Conservation (phyloP, 2,113 vertebrate genomes). For the Erpornis zantholeuca region DNA sequence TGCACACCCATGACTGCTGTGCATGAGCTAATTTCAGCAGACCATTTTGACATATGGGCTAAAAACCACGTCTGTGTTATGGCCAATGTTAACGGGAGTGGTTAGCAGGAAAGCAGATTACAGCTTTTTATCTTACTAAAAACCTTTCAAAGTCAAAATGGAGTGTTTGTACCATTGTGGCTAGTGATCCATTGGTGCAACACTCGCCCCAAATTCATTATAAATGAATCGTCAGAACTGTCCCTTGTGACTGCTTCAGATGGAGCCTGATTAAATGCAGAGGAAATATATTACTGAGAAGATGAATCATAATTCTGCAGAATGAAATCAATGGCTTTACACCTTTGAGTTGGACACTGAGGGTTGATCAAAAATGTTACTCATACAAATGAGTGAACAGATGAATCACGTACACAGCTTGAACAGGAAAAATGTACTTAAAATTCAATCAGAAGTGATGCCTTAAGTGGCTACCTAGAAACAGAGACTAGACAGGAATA, state of each 20-base stretch:
- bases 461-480: too few species aligned
- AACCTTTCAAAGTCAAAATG: constrained; percentile 46
- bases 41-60: not conserved
- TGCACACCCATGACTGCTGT: not conserved
- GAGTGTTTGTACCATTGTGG: not conserved
- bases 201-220: not conserved
- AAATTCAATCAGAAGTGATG: not conserved
- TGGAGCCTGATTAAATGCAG: constrained; percentile 17
- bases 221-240: not conserved
- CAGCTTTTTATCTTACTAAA: constrained; percentile 37
- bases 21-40: not conserved
- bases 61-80: constrained; percentile 34
- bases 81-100: not conserved
- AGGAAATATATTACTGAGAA: constrained; percentile 25
- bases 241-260: constrained; percentile 26
- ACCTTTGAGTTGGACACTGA: constrained; percentile 5
- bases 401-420: constrained; percentile 6
- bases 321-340: constrained; percentile 57
- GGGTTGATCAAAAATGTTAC: constrained; percentile 10
- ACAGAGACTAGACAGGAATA: too few species aligned
- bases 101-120: constrained; percentile 39
- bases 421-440: not conserved
- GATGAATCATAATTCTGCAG: constrained; percentile 57
- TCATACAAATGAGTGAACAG: constrained; percentile 9
- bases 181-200: not conserved